phyloP scores from a whole-genome alignment of 1,140 invertebrate genomes.

The Frieseomelitta varia region DNA sequence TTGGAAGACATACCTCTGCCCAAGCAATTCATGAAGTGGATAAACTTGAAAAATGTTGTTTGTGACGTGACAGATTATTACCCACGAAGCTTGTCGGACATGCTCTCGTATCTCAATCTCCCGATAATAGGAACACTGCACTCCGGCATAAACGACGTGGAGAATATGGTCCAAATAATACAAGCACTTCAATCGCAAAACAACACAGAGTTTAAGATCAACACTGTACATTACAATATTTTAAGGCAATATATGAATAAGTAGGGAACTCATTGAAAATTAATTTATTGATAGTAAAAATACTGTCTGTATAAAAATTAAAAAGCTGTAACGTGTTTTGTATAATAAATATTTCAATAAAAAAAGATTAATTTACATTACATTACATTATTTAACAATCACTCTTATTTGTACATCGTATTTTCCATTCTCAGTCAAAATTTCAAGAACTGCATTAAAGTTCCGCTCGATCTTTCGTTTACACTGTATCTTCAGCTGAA shows the following conservation, averaged over 20 bases:
- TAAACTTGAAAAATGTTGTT: slow-evolving; percentile 84
- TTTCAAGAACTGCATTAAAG: slow-evolving; percentile 63
- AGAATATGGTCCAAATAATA: slow-evolving; percentile 76
- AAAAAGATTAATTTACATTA: slow-evolving; percentile 30
- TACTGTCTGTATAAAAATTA: slow-evolving; percentile 46
- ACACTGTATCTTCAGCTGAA: slow-evolving; percentile 69
- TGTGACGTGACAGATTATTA: slow-evolving; percentile 66
- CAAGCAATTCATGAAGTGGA: slow-evolving; percentile 83
- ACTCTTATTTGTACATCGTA: slow-evolving; percentile 68
- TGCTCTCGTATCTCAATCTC: slow-evolving; percentile 70
- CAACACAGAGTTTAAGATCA: slow-evolving; percentile 69
- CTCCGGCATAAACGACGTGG: slow-evolving; percentile 75
- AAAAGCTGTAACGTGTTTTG: slow-evolving; percentile 1
- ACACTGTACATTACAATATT: slow-evolving; percentile 30
- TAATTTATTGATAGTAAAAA: slow-evolving; percentile 53
- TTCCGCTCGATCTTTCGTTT: slow-evolving; percentile 62
- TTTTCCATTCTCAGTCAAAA: slow-evolving; percentile 71
- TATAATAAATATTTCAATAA: slow-evolving; percentile 52
- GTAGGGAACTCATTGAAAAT: slow-evolving; percentile 23
- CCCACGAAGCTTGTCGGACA: slow-evolving; percentile 73
- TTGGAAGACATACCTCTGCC: slow-evolving; percentile 80
- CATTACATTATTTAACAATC: slow-evolving; percentile 15
- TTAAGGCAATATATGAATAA: not conserved
- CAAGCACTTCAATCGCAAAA: slow-evolving; percentile 57
- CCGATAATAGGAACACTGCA: slow-evolving; percentile 73